Evolutionary conservation across 2,113 vertebrate species (phyloP).

Genomic region (Speoplatyrhinus poulsoni): DNA sequence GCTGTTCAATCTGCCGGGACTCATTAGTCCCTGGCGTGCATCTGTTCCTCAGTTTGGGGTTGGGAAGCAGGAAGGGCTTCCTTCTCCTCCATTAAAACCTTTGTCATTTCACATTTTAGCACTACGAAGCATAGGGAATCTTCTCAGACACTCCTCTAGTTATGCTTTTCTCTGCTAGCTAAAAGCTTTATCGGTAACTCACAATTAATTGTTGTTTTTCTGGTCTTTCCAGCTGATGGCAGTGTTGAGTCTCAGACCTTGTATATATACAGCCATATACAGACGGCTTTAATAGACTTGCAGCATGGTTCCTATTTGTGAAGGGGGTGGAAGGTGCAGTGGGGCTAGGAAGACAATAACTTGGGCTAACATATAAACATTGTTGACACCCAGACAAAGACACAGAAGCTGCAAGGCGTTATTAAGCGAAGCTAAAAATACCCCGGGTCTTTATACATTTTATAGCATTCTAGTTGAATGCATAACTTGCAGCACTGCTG

Average conservation of each 20-base stretch:
- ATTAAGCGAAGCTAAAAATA: constrained; percentile 19
- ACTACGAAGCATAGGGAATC: too few species aligned
- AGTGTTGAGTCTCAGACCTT: constrained; percentile 59
- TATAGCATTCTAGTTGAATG: constrained; percentile 16
- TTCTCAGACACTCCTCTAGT: too few species aligned
- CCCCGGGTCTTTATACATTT: constrained; percentile 22
- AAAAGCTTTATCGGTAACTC: too few species aligned
- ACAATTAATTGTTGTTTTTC: background rate
- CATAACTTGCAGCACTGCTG: background rate
- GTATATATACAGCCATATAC: background rate
- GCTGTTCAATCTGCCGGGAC: background rate
- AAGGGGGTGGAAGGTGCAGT: too few species aligned
- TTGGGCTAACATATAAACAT: background rate
- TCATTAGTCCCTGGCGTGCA: background rate
- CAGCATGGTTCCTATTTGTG: too few species aligned
- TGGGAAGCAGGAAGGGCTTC: too few species aligned
- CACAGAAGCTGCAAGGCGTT: background rate
- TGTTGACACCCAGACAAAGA: background rate
- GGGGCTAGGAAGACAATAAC: background rate
- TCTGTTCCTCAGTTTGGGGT: background rate
- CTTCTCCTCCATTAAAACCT: too few species aligned
- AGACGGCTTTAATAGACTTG: too few species aligned
- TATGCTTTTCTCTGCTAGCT: too few species aligned
- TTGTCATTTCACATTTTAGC: too few species aligned
- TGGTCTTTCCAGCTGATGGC: constrained; percentile 57